These are phyloP conservation scores for Drosophila sp. DNA, from an alignment of 1,140 invertebrate species.

Conservation along the genomic window DNA sequence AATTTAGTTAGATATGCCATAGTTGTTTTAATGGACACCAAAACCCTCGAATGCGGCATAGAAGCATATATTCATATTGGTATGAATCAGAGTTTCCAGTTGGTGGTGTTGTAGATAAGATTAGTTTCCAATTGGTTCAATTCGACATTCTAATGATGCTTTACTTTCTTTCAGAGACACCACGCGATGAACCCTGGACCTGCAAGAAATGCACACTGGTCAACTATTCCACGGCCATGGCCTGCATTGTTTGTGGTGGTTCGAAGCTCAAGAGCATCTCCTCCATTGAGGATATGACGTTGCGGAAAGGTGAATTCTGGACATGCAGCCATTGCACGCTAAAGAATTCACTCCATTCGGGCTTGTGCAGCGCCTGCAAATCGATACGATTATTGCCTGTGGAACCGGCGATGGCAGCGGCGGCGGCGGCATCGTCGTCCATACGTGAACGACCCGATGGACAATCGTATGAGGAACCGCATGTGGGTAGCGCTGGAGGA, in stretches of 20 bases:
- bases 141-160: not conserved
- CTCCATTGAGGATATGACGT: conserved; percentile 87
- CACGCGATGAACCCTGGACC: conserved; percentile 87
- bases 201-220: conserved; percentile 94
- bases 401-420: conserved; percentile 20
- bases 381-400: conserved; percentile 65
- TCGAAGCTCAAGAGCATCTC: conserved; percentile 89
- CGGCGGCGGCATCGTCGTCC: not conserved
- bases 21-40: not conserved
- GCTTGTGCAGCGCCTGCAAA: conserved; percentile 92
- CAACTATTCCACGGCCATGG: conserved; percentile 87
- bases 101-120: not conserved
- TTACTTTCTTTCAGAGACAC: conserved; percentile 23
- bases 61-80: not conserved
- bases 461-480: conserved; percentile 67
- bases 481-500: conserved; percentile 3
- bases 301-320: conserved; percentile 91
- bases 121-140: not conserved
- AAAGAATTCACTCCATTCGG: conserved; percentile 89
- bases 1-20: too few relatives aligned
- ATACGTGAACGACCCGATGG: conserved; percentile 67
- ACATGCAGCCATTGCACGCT: conserved; percentile 91
- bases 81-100: not conserved
- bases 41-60: not conserved
- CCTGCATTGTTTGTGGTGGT: conserved; percentile 92